A percentile compares a stretch with the other conserved stretches of the same genome.
Evolutionary conservation across 2,113 vertebrate genomes (phyloP).

Genomic region (Tursiops truncatus): DNA sequence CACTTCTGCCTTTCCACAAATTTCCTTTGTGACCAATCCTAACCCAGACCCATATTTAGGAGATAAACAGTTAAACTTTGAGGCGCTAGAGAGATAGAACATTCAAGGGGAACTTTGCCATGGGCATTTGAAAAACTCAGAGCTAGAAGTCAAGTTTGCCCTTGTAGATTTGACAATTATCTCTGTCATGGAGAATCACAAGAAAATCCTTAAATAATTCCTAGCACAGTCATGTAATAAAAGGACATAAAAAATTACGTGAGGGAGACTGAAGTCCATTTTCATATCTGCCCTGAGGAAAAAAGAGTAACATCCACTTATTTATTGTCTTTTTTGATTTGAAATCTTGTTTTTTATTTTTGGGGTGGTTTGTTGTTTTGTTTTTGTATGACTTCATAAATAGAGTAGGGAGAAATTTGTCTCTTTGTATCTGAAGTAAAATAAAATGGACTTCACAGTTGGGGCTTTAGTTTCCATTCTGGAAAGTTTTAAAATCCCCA

Average conservation of each 20-base stretch:
- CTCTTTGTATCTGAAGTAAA: not conserved
- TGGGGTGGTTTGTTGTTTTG: not conserved
- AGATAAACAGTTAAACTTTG: not conserved
- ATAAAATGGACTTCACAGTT: not conserved
- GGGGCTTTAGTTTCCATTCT: not conserved
- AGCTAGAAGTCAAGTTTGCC: not conserved
- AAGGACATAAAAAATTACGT: not conserved
- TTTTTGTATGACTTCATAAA: not conserved
- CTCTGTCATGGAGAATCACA: not conserved
- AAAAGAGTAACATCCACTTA: not conserved
- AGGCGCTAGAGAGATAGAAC: not conserved
- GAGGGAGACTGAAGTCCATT: not conserved
- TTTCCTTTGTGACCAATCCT: not conserved
- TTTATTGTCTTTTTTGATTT: not conserved
- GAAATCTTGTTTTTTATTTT: not conserved
- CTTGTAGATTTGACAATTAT: not conserved
- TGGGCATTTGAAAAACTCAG: not conserved
- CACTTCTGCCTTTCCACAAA: not conserved
- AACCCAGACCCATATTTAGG: not conserved
- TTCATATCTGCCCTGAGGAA: not conserved
- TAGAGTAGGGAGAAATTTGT: not conserved
- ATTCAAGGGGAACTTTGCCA: not conserved
- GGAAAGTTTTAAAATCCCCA: not conserved
- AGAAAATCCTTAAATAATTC: conserved; percentile 34
- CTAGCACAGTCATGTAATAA: not conserved